Evolutionary conservation across 2,113 vertebrate species (phyloP), one percentile per base, ranked within the genome.

Genomic region (Lagopus leucura): DNA sequence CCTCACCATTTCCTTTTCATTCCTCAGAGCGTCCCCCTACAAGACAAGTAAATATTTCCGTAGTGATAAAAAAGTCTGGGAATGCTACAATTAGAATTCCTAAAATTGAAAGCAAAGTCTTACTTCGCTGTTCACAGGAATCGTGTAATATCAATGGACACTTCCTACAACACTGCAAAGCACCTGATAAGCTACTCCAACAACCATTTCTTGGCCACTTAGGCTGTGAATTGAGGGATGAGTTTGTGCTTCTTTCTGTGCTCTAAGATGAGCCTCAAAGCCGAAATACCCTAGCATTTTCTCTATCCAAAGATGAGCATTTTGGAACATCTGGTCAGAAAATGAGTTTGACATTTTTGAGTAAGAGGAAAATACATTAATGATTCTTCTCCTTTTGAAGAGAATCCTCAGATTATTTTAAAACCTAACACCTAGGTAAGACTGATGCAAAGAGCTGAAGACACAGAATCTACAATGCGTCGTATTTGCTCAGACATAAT

Each of bases 51-150:
- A 71, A 16, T 32, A 90, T 74, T 47, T 77, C 47, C 6, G 13
- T 1, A n/a, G 75, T 34, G 0, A 1, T 7, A 47, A 74, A 83
- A 32, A 4, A 54, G 45, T 1, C 13, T 2, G 14, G 32, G 20
- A 50, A 48, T 15, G 36, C 30, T 43, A 48, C 27, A 65, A 24
- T 43, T 22, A 43, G 10, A 82, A 87, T 5, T 50, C 6, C 8
- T 76, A 47, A 92, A 75, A 48, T 27, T 36, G n/a, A 63, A 81
- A 77, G 42, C 27, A 66, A 92, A 11, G 16, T 30, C n/a, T 82
- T 25, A 21, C 11, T 61, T 19, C 2, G 2, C 50, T 70, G 54
- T 50, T 82, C 10, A 61, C 13, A 73, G 45, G 1, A 11, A 34
- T 21, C 2, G 2, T 8, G 8, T 45, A 55, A 88, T 63, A 45